A percentile compares a stretch with the other conserved stretches of the same genome.
phyloP scores from a whole-genome alignment of 2,797 vertebrate species.

The Hippopotamyrus pictus region DNA sequence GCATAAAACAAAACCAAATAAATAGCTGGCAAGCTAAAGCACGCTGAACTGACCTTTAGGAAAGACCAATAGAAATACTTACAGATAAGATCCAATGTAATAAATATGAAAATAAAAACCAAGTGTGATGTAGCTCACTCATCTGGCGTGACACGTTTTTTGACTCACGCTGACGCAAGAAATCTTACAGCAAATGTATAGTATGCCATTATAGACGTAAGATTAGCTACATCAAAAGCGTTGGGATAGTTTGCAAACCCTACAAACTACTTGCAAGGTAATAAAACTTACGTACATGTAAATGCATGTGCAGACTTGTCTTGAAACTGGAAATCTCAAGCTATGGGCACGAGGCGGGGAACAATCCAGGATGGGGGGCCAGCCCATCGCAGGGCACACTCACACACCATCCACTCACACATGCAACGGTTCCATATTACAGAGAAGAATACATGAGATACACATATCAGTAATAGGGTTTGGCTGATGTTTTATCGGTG shows the following conservation, averaged over 20 bases:
- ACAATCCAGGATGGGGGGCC: too few species aligned
- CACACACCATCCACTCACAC: too few species aligned
- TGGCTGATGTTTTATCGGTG: neutral
- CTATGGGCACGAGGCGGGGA: too few species aligned
- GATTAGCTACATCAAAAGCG: neutral
- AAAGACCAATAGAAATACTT: neutral
- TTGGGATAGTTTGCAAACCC: neutral
- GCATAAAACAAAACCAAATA: neutral
- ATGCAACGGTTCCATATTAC: neutral
- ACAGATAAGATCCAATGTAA: neutral
- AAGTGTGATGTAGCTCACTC: neutral
- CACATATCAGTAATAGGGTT: neutral
- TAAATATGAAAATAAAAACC: neutral
- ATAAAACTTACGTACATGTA: neutral
- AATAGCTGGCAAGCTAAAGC: neutral
- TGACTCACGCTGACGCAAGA: neutral
- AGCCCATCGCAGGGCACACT: too few species aligned
- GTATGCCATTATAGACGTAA: neutral
- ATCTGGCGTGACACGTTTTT: neutral
- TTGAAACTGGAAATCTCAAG: neutral
- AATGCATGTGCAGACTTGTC: neutral
- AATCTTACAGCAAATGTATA: neutral
- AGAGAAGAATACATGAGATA: neutral
- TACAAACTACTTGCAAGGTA: neutral
- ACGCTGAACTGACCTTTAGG: neutral